phyloP scores from a whole-genome alignment of 2,888 invertebrate genomes.

The Eurytoma adleriae region DNA sequence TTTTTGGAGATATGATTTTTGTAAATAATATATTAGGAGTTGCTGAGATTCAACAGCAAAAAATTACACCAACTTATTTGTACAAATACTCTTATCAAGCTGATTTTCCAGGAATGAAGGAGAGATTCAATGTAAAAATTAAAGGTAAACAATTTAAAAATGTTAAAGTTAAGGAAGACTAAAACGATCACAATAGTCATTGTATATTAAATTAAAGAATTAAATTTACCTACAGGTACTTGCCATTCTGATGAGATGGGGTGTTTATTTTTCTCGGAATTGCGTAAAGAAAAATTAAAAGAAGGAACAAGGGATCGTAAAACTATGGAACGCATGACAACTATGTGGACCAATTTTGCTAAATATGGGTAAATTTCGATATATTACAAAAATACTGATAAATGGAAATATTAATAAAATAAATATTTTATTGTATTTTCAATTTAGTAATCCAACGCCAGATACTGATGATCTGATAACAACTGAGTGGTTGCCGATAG shows the following conservation, averaged over 20 bases:
- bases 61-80: conserved; percentile 77
- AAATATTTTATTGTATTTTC: not conserved
- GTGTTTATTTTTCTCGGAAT: conserved; percentile 77
- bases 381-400: not conserved
- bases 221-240: conserved; percentile 74
- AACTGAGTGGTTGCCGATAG: conserved; percentile 62
- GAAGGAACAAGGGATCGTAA: conserved; percentile 63
- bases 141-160: conserved; percentile 41
- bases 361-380: conserved; percentile 64
- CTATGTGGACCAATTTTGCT: conserved; percentile 70
- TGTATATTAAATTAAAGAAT: not conserved
- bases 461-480: conserved; percentile 59
- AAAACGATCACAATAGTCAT: too few species aligned
- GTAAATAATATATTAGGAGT: conserved; percentile 75
- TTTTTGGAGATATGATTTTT: conserved; percentile 78
- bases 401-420: not conserved
- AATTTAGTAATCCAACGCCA: conserved; percentile 66
- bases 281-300: conserved; percentile 44
- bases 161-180: too few species aligned
- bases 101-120: conserved; percentile 40
- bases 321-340: conserved; percentile 63
- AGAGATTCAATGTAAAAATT: conserved; percentile 36
- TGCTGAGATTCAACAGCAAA: conserved; percentile 73
- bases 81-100: conserved; percentile 79
- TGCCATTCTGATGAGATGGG: conserved; percentile 81